Conservation (phyloP, 2,888 invertebrate genomes). For the Abscondita cerata region DNA sequence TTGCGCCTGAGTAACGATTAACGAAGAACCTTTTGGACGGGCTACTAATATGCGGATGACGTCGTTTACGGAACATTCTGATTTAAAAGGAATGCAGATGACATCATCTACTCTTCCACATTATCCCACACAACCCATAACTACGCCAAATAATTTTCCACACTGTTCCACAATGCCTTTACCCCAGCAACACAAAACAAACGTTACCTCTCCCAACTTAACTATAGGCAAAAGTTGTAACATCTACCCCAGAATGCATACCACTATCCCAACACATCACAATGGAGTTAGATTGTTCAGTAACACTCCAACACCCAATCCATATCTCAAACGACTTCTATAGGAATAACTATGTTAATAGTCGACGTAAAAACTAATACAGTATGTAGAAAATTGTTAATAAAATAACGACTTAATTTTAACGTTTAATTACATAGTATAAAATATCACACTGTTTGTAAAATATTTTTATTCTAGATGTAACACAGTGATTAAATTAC, state of each 20-base stretch:
- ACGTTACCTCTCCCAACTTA: slow-evolving; percentile 40
- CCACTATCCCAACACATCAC: slow-evolving; percentile 67
- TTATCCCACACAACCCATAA: slow-evolving; percentile 65
- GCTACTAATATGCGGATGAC: slow-evolving; percentile 80
- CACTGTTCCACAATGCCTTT: slow-evolving; percentile 74
- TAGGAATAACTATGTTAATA: no score
- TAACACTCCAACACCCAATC: slow-evolving; percentile 50
- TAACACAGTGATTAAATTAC: no score
- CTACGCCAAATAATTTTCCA: slow-evolving; percentile 59
- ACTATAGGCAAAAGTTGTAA: slow-evolving; percentile 63
- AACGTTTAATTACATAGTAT: no score
- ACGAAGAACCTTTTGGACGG: slow-evolving; percentile 75
- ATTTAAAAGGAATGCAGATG: slow-evolving; percentile 59
- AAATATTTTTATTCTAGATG: no score
- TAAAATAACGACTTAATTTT: no score
- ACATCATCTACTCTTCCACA: slow-evolving; percentile 72
- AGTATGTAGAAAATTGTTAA: no score
- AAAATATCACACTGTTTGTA: no score
- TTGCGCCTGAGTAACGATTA: slow-evolving; percentile 49
- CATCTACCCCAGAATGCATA: slow-evolving; percentile 65
- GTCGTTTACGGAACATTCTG: slow-evolving; percentile 71
- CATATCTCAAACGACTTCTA: slow-evolving; percentile 51
- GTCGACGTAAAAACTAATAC: no score
- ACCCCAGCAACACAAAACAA: slow-evolving; percentile 60
- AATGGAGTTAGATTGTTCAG: slow-evolving; percentile 70